Evolutionary conservation across 1,140 invertebrate species (phyloP).

Genomic region (Heliothis subflexa): DNA sequence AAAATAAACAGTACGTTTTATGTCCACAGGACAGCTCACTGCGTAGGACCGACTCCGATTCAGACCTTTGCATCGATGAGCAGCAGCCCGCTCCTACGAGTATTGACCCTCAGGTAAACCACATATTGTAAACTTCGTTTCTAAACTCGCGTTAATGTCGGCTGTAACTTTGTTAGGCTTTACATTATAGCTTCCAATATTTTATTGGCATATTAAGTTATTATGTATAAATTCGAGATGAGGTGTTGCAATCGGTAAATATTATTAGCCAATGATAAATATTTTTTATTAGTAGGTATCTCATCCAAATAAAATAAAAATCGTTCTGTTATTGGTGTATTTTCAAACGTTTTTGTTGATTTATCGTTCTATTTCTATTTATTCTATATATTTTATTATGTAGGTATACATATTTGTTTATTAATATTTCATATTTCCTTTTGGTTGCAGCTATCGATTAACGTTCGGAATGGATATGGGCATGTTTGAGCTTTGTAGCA

Average conservation of each 20-base stretch:
- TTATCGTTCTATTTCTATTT: constrained; percentile 52
- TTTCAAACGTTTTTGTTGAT: constrained; percentile 48
- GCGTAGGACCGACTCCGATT: constrained; percentile 92
- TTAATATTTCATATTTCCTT: constrained; percentile 55
- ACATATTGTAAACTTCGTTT: constrained; percentile 2
- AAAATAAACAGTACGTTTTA: neutral
- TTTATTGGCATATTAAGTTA: constrained; percentile 1
- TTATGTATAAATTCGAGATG: neutral
- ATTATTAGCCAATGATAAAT: neutral
- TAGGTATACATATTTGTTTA: constrained; percentile 48
- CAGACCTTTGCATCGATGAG: constrained; percentile 94
- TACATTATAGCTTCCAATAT: constrained; percentile 9
- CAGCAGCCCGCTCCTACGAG: constrained; percentile 76
- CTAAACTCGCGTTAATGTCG: too few relatives aligned
- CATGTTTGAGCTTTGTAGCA: constrained; percentile 81
- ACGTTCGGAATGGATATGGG: constrained; percentile 83
- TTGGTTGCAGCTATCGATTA: constrained; percentile 84
- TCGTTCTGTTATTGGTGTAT: constrained; percentile 17
- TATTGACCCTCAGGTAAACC: constrained; percentile 81
- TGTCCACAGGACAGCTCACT: constrained; percentile 88
- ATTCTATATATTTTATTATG: constrained; percentile 36
- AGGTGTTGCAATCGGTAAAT: neutral
- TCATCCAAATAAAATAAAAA: neutral
- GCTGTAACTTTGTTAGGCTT: neutral
- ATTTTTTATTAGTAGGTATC: neutral